A percentile compares a stretch with the other conserved stretches of the same genome.
Conservation (phyloP, 2,888 invertebrate genomes). For the Gymnocheta viridis region DNA sequence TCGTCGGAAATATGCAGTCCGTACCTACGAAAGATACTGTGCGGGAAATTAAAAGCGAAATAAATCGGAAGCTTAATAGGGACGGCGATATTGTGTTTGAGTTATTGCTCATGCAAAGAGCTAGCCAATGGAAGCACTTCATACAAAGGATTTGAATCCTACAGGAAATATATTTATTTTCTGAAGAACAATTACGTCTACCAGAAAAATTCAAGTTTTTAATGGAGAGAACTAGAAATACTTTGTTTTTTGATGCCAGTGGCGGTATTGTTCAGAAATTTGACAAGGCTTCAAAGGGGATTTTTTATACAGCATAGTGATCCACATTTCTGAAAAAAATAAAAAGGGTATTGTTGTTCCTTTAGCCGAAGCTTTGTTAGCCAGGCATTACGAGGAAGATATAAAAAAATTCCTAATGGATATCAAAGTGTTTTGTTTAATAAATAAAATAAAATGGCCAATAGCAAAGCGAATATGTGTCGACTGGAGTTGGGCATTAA, state of each 20-base stretch:
- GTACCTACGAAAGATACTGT: not conserved
- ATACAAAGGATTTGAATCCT: conserved; percentile 9
- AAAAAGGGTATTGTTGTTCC: not conserved
- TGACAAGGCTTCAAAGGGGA: not conserved
- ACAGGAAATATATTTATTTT: conserved; percentile 14
- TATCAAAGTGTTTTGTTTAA: not conserved
- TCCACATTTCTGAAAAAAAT: not conserved
- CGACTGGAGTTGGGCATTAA: conserved; percentile 26
- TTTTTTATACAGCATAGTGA: not conserved
- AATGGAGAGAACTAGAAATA: not conserved
- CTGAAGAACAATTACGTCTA: not conserved
- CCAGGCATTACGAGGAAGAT: conserved; percentile 15
- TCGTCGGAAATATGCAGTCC: not conserved
- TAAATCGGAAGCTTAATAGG: not conserved
- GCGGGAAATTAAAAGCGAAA: not conserved
- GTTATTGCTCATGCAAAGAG: conserved; percentile 11
- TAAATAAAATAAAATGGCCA: conserved; percentile 23
- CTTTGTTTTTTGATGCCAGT: not conserved
- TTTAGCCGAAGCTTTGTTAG: conserved; percentile 4
- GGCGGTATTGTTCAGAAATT: conserved; percentile 4
- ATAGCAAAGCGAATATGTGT: not conserved
- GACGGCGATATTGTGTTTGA: not conserved
- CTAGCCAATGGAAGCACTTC: not conserved
- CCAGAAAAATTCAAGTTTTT: not conserved
- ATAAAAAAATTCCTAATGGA: conserved; percentile 28